These are phyloP conservation scores for Sebastes miniatus DNA, from an alignment of 2,797 vertebrate genomes.

Conservation along the genomic window DNA sequence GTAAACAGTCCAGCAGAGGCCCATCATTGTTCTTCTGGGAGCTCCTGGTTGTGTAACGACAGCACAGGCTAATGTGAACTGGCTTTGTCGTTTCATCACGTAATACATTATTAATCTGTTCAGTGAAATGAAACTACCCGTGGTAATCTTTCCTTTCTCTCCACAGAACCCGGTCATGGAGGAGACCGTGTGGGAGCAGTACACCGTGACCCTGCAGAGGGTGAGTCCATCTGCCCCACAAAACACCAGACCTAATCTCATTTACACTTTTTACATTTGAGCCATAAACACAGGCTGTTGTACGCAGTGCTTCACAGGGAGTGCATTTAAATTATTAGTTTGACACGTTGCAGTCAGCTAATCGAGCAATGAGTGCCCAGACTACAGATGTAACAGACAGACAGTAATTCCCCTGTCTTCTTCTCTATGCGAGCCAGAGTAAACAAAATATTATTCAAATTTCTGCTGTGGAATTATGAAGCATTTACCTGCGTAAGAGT, in stretches of 20 bases:
- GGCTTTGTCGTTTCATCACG: slow-evolving; percentile 53
- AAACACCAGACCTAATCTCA: neutral
- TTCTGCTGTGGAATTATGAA: neutral
- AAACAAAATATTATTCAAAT: neutral
- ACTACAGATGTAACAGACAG: neutral
- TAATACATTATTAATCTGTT: slow-evolving; percentile 64
- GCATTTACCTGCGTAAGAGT: neutral
- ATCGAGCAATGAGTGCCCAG: neutral
- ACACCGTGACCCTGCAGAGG: slow-evolving; percentile 95
- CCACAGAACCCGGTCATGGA: slow-evolving; percentile 93
- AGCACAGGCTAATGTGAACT: slow-evolving; percentile 24
- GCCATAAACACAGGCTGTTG: neutral
- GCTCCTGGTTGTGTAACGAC: slow-evolving; percentile 46
- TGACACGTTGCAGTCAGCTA: neutral
- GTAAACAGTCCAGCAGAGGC: neutral
- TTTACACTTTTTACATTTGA: slow-evolving; percentile 3
- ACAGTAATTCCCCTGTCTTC: no score
- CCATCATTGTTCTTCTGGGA: slow-evolving; percentile 28
- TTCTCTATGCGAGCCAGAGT: neutral
- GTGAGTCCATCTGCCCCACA: slow-evolving; percentile 76
- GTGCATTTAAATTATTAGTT: slow-evolving; percentile 12
- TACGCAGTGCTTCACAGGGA: neutral
- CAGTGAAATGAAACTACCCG: slow-evolving; percentile 44
- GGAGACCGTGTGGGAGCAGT: slow-evolving; percentile 97
- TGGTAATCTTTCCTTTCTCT: slow-evolving; percentile 55